Base-by-base conservation (phyloP, 1,140 invertebrate genomes). In the Trichomalopsis sarcophagae region DNA sequence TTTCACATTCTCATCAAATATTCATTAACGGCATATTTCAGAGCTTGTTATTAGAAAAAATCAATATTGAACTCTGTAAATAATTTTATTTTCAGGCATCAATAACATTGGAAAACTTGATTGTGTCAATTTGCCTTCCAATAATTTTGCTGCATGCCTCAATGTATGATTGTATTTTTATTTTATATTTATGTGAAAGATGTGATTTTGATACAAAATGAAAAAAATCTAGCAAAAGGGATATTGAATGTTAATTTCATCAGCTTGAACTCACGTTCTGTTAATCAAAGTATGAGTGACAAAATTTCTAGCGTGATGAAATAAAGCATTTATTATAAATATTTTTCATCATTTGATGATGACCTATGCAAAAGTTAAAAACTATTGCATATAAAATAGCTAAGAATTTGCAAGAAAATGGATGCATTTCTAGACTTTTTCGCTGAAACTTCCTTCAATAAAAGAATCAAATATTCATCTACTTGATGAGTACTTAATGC, bases 51-150 rank as follows among this genome's bases (percentile, higher is more conserved):
- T 17, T 40, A 81, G 68, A 80, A 81, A 74, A 73, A 62, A 13
- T 71, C 0, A 71, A 79, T 14, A 66, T 33, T 36, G 1, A 79
- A 11, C n/a, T 68, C 14, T 62, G 27, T 14, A 44, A 30, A n/a
- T n/a, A 74, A 76, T 77, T 71, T 76, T 73, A 55, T 85, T 71
- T 62, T 78, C 66, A 71, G 30, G 1, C n/a, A 55, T 82, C 13
- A 44, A 33, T 47, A 81, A 44, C 62, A 62, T 76, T 81, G 13
- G 30, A 23, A 55, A 76, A 74, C 50, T 80, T 81, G 62, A 85
- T 81, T 81, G 27, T 71, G 81, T 55, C 74, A 82, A 85, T 69
- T 81, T 81, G 84, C 84, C 84, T 82, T 85, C 80, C 84, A 85
- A 85, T 82, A 85, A 82, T 82, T 76, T 77, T 85, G 78, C 30